Conservation (phyloP, 2,888 invertebrate genomes). For the Spisula solida region DNA sequence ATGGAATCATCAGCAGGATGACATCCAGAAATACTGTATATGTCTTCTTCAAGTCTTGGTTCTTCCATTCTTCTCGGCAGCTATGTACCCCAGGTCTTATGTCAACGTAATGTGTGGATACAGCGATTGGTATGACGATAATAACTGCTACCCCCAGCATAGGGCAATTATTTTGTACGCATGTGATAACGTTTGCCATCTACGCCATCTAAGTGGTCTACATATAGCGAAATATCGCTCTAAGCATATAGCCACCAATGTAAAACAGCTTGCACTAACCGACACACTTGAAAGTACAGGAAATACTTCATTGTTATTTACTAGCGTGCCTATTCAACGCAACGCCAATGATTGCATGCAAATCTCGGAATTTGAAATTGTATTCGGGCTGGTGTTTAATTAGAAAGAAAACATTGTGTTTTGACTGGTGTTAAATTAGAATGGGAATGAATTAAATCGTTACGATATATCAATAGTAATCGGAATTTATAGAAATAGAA, state of each 20-base stretch:
- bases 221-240: constrained; percentile 94
- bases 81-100: constrained; percentile 54
- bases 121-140: constrained; percentile 91
- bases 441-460: too few species aligned
- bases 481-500: too few species aligned
- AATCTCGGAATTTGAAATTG: too few species aligned
- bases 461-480: too few species aligned
- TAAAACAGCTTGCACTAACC: constrained; percentile 93
- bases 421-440: too few species aligned
- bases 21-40: constrained; percentile 93
- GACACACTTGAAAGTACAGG: constrained; percentile 90
- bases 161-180: constrained; percentile 90
- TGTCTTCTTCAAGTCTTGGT: constrained; percentile 89
- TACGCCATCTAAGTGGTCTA: constrained; percentile 91
- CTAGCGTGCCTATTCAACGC: too few species aligned
- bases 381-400: too few species aligned
- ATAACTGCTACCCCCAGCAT: constrained; percentile 89
- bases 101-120: constrained; percentile 73
- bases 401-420: too few species aligned
- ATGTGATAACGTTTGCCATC: constrained; percentile 92
- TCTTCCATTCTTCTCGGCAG: constrained; percentile 81
- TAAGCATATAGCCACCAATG: constrained; percentile 92
- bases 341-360: too few species aligned
- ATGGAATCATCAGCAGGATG: constrained; percentile 92
- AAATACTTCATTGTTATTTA: too few species aligned